Conservation (phyloP, 2,888 invertebrate species). For the Hemaris fuciformis region DNA sequence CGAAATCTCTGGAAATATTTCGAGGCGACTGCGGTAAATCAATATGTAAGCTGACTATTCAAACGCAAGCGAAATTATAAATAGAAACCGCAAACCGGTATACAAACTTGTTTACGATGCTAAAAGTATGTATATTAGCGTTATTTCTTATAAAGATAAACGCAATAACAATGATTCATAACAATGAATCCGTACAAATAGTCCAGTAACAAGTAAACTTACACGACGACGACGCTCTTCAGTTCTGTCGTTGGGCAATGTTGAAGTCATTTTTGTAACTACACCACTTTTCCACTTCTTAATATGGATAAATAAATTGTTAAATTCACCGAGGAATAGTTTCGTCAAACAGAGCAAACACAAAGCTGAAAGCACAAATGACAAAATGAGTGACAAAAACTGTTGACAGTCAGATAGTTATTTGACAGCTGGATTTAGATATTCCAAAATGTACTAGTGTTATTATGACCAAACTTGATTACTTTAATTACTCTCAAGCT, state of each 20-base stretch:
- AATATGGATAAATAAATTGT: neutral
- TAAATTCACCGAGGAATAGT: neutral
- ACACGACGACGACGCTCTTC: constrained; percentile 77
- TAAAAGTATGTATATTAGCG: constrained; percentile 22
- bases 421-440: neutral
- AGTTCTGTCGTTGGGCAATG: constrained; percentile 64
- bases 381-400: neutral
- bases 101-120: constrained; percentile 22
- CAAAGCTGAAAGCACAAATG: neutral
- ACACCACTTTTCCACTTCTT: neutral
- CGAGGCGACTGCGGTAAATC: constrained; percentile 21
- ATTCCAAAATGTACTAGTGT: neutral
- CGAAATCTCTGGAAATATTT: constrained; percentile 35
- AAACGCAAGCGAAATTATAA: neutral
- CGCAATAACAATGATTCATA: constrained; percentile 48
- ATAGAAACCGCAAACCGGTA: constrained; percentile 29
- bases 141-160: constrained; percentile 28
- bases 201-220: constrained; percentile 29
- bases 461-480: too few relatives aligned
- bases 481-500: too few relatives aligned
- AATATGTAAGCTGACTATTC: constrained; percentile 15
- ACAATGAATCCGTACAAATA: neutral
- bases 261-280: constrained; percentile 54
- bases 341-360: neutral
- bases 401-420: neutral